Percentiles rank a stretch among this genome's conserved stretches.
Evolutionary conservation across 2,797 vertebrate species (phyloP).

Genomic region (Hypotaenidia okinawae): DNA sequence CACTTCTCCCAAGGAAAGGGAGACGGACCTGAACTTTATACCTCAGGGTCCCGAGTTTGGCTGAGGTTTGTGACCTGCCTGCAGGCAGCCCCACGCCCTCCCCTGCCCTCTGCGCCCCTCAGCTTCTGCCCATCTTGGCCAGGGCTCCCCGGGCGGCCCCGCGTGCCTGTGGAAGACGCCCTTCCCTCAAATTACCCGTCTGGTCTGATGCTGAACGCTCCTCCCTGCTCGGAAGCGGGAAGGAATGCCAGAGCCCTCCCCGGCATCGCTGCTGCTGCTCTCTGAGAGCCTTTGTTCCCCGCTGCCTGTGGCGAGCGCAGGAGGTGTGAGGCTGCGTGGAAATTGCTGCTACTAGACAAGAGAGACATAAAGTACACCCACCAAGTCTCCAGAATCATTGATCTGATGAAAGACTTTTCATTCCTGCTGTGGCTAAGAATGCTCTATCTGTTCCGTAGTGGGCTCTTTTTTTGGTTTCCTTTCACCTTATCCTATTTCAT

Average conservation of each 20-base stretch:
- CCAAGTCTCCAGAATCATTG: constrained; percentile 1
- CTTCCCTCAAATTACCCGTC: not conserved
- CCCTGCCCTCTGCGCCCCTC: not conserved
- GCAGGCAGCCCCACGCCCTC: not conserved
- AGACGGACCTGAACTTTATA: not conserved
- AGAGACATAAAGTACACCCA: constrained; percentile 11
- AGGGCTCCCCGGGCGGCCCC: not conserved
- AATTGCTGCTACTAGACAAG: constrained; percentile 26
- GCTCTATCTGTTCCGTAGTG: constrained; percentile 6
- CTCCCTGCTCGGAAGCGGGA: not conserved
- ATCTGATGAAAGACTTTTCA: constrained; percentile 30
- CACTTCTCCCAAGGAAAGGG: not conserved
- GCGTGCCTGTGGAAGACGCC: not conserved
- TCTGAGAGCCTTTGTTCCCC: not conserved
- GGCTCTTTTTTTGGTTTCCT: not conserved
- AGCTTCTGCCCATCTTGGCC: not conserved
- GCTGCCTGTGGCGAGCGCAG: not conserved
- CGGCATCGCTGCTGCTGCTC: not conserved
- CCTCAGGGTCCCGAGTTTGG: accelerated
- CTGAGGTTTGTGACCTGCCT: not conserved
- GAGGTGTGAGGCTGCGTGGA: constrained; percentile 25
- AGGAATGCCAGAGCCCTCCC: constrained; percentile 8
- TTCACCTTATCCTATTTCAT: constrained; percentile 33
- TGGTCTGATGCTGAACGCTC: not conserved
- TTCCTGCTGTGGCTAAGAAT: constrained; percentile 26